These are phyloP conservation scores for Xenentodon cancila DNA, from an alignment of 2,797 vertebrate genomes.

Conservation along the genomic window DNA sequence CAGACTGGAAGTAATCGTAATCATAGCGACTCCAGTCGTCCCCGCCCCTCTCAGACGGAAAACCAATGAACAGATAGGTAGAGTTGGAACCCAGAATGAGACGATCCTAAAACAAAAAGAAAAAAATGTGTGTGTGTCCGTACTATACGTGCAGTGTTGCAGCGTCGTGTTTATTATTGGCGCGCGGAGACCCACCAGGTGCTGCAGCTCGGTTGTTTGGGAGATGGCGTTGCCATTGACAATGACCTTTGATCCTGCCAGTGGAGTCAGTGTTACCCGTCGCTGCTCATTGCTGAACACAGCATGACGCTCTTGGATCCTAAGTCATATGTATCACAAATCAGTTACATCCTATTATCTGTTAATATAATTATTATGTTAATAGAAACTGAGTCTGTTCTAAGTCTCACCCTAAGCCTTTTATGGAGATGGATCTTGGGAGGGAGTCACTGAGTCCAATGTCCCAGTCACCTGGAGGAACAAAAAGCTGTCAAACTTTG, in stretches of 20 bases:
- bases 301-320: constrained; percentile 89
- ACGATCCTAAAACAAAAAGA: constrained; percentile 78
- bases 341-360: neutral
- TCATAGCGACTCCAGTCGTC: constrained; percentile 88
- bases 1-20: constrained; percentile 91
- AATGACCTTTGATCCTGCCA: constrained; percentile 82
- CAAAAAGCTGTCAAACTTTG: neutral
- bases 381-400: neutral
- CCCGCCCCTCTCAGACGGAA: constrained; percentile 81
- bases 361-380: too few species aligned
- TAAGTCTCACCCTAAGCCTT: constrained; percentile 86
- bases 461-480: constrained; percentile 83
- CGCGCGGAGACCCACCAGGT: constrained; percentile 80
- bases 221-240: constrained; percentile 83
- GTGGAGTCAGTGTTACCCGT: constrained; percentile 78
- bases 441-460: constrained; percentile 80
- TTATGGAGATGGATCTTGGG: constrained; percentile 80
- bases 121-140: neutral
- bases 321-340: constrained; percentile 46
- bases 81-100: constrained; percentile 89
- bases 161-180: neutral
- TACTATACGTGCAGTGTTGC: neutral
- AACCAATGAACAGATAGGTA: constrained; percentile 87
- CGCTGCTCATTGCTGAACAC: constrained; percentile 83
- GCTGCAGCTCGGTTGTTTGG: constrained; percentile 82